Base-by-base conservation (phyloP, 2,113 vertebrate species). In the Brevimyrus niger region DNA sequence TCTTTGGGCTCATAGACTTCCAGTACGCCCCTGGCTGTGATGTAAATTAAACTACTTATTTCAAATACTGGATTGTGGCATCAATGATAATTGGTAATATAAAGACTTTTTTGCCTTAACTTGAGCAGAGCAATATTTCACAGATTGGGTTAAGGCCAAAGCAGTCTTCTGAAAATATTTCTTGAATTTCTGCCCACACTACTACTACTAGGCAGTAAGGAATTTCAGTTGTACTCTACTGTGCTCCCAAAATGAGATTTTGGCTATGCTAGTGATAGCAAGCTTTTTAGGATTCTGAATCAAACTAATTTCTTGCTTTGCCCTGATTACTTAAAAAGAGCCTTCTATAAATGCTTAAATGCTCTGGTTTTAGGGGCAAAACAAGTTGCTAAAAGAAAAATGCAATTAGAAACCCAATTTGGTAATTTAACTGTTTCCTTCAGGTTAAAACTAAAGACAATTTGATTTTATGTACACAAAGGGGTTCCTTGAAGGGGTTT, bases 161-260 rank as follows among this genome's bases (percentile, higher is more conserved):
- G 55, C 23, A 89, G 65, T 89, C n/a, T 69, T 55, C 73, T n/a
- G 47, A 89, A 89, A 38, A 61, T 89, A 21, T 58, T 42, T 47
- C 51, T 89, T 84, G 44, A 89, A 48, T 86, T 35, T 53, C 35
- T 89, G 35, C 27, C 50, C 61, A 51, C 76, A 47, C 46, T 53
- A 15, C 55, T 61, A 47, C 46, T 53, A 15, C 55, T 61, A 46
- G 38, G 53, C 69, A 42, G 21, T 86, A 89, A 86, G 89, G 55
- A 6, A 86, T 53, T 86, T 89, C 13, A 89, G 35, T n/a, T 65
- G 44, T 65, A 35, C 85, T 65, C 11, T 23, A 88, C 87, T 88
- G 42, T 65, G 47, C 23, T 89, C n/a, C 89, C 23, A 86, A 89
- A 86, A 42, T 84, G 73, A 65, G 42, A 61, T 55, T 85, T n/a